Base-by-base conservation (phyloP, 2,113 vertebrate genomes). In the Pomatorhinus ruficollis region DNA sequence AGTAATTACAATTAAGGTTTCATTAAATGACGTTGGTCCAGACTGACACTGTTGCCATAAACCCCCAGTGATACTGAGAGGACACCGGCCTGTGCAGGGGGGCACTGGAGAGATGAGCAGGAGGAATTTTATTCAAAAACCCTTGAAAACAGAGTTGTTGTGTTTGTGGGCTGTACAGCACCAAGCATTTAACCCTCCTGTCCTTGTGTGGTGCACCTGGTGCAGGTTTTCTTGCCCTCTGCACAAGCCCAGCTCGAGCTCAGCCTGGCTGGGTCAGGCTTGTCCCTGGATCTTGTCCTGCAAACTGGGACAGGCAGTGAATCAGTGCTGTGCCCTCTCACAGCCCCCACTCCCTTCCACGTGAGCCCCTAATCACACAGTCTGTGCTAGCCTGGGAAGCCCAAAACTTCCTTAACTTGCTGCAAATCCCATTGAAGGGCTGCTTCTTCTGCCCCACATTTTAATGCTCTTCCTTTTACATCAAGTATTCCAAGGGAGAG, bases 51-150 rank as follows among this genome's bases (percentile, higher is more conserved):
- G 13, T 47, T 87, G 33, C 61, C 33, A 0, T 40, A 56, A 82
- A 20, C 11, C 44, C 42, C n/a, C 37, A 20, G 2, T 8, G 39
- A 25, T 33, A 39, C 25, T 57, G 47, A 5, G 20, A 60, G 60
- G 56, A 56, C 31, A 44, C 17, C 4, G 4, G 35, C 18, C 16
- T 15, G 1, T 23, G 10, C 9, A 42, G 17, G 25, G 2, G 0
- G 72, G 25, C 28, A 12, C 28, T 35, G 15, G 44, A 35, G 37
- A 23, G 31, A 53, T 11, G 4, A 60, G 37, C 61, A 79, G 25
- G 42, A 87, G 42, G 19, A 72, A 50, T 69, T 78, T 13, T 22
- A 19, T 22, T 61, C 14, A 47, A 5, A 57, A 68, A 3, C 5
- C 11, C 52, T 75, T 64, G 23, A 40, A 89, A 91, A 54, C 40